Evolutionary conservation across 2,113 vertebrate genomes (phyloP).

Genomic region (Protobothrops mucrosquamatus): DNA sequence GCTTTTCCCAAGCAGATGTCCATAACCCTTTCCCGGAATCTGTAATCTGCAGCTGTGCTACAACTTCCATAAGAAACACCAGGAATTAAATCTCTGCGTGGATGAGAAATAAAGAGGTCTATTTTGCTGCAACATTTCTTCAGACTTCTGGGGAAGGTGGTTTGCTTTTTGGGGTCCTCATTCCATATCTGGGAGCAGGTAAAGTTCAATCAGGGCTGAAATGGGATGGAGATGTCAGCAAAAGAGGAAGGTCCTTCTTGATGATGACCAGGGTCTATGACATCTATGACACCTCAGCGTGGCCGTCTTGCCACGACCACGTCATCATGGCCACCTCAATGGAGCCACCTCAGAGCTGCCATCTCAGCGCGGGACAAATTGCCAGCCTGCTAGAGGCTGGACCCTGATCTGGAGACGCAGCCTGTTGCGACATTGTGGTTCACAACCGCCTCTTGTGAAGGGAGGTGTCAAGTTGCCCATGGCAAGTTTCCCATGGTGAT

Average conservation of each 20-base stretch:
- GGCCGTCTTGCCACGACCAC: neutral
- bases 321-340: neutral
- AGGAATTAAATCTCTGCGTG: neutral
- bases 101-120: neutral
- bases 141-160: neutral
- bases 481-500: neutral
- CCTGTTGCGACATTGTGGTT: neutral
- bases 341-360: accelerated
- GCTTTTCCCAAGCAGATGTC: neutral
- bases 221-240: neutral
- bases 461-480: neutral
- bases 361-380: neutral
- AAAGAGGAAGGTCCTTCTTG: neutral
- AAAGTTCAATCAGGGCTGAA: neutral
- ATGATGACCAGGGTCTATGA: neutral
- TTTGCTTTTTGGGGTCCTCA: neutral
- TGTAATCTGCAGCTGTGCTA: neutral
- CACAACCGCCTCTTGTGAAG: neutral
- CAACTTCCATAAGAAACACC: neutral
- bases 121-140: neutral
- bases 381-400: neutral
- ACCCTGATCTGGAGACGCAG: too few relatives aligned
- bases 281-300: neutral
- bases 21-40: neutral
- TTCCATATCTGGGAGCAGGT: neutral